Percentiles rank a stretch among this genome's conserved stretches.
Conservation (phyloP, 1,140 invertebrate species). For the Philotrypesis tridentata region DNA sequence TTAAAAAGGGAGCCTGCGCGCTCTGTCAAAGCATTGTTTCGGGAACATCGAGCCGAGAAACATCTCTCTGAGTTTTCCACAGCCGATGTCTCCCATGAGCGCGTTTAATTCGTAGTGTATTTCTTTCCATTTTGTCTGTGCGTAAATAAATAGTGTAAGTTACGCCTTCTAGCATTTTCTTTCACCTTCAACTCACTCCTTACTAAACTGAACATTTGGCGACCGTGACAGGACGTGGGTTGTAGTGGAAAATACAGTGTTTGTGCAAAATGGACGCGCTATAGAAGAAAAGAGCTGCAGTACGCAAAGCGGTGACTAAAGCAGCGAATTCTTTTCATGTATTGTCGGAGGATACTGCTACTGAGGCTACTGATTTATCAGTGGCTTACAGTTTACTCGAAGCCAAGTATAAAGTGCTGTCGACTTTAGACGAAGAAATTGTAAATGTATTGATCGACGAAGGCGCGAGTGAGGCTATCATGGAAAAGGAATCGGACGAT, state of each 20-base stretch:
- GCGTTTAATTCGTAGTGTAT: too few relatives aligned
- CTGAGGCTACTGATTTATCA: background rate
- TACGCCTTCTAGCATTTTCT: too few relatives aligned
- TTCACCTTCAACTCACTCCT: too few relatives aligned
- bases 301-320: background rate
- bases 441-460: background rate
- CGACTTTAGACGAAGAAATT: background rate
- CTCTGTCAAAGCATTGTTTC: too few relatives aligned
- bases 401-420: background rate
- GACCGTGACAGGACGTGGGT: conserved; percentile 40
- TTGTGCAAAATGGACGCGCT: background rate
- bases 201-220: conserved; percentile 38
- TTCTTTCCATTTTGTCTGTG: too few relatives aligned
- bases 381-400: background rate
- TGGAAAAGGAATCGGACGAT: background rate
- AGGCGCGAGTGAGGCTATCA: background rate
- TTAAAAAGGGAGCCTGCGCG: too few relatives aligned
- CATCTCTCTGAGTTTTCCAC: too few relatives aligned
- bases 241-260: background rate
- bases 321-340: background rate
- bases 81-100: too few relatives aligned
- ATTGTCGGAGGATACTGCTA: background rate
- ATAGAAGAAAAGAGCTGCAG: background rate
- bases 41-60: too few relatives aligned
- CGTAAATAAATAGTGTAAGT: too few relatives aligned